Evolutionary conservation across 2,888 invertebrate genomes (phyloP), one percentile per base, ranked within the genome.

Genomic region (Limnephilus auricula): DNA sequence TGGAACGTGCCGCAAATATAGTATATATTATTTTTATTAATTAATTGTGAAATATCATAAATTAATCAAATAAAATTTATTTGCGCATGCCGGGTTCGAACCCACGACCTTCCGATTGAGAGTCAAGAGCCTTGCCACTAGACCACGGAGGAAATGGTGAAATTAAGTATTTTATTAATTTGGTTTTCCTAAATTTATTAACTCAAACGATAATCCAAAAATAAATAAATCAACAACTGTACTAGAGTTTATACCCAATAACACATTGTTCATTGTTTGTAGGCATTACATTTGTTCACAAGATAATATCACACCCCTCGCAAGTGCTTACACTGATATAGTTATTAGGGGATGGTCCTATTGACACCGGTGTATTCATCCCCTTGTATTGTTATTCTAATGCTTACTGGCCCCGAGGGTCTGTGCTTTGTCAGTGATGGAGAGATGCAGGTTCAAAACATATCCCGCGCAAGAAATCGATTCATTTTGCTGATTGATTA

Each of bases 391-490:
- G 31, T 30, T 45, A 40, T 85, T 85, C 12, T 40, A 85, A 85
- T 85, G 32, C 80, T 32, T 32, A 85, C 37, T 85, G 31, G 50
- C 40, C 85, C 85, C 85, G 45, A 6, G 85, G 85, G 85, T 12
- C 3, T 5, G 85, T 5, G 15, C 40, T 85, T 85, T 85, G 85
- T 85, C 85, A 85, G n/a, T 85, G 85, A 85, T 85, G n/a, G 85
- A 85, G 40, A 40, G 85, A 31, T 85, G n/a, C 31, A 9, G 85
- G 85, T 37, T 83, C 83, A 25, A 34, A 65, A 6, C 65, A 9
- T n/a, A n/a, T 25, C 37, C 34, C n/a, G 10, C 25, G n/a, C 25
- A 37, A 83, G 25, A n/a, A 37, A 83, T 25, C 37, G n/a, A 83
- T 83, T 37, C 25, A 37, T 83, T 83, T 37, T 34, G 37, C 80